Evolutionary conservation across 1,140 invertebrate genomes (phyloP), one percentile per base, ranked within the genome.

Genomic region (Nasonia vitripennis): DNA sequence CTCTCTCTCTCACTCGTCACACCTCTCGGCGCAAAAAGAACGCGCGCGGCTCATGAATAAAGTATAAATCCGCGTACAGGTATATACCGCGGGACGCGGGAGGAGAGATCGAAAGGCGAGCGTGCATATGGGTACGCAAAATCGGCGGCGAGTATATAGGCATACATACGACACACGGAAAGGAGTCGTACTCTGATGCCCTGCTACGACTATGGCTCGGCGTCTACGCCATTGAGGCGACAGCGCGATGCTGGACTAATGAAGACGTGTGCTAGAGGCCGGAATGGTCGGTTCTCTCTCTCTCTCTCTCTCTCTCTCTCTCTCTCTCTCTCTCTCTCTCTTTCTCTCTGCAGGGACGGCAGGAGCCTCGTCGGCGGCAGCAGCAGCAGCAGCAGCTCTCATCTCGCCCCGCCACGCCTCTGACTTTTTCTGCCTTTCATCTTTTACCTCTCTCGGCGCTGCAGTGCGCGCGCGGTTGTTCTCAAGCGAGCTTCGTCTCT

Each of bases 171-270:
- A 37, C 5, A 70, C 1, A 45, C 41, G 78, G 73, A 23, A 34
- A 23, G 48, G 78, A 17, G 70, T 73, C 80, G 70, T n/a, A 17
- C 20, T 48, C 51, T 71, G 20, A 27, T 27, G 34, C 9, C 31
- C 48, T 41, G 51, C 81, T 70, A 34, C 74, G 79, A 73, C 80
- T 83, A 86, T 86, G 67, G 23, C 70, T 84, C 73, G 81, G 71
- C 1, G 75, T 34, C 83, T 84, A 87, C 86, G 87, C 86, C 87
- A 87, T 78, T 86, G 87, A 86, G 77, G 82, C 79, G 84, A 85
- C 86, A 84, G 86, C 81, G 86, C 81, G 85, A 83, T 85, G 87
- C 87, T 84, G 86, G 88, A 88, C 88, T 89, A 89, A 89, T 89
- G 88, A 89, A 89, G 88, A 89, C 87, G 87, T 88, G 88, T 84